phyloP scores from a whole-genome alignment of 2,888 invertebrate species.

The Amblyteles armatorius region DNA sequence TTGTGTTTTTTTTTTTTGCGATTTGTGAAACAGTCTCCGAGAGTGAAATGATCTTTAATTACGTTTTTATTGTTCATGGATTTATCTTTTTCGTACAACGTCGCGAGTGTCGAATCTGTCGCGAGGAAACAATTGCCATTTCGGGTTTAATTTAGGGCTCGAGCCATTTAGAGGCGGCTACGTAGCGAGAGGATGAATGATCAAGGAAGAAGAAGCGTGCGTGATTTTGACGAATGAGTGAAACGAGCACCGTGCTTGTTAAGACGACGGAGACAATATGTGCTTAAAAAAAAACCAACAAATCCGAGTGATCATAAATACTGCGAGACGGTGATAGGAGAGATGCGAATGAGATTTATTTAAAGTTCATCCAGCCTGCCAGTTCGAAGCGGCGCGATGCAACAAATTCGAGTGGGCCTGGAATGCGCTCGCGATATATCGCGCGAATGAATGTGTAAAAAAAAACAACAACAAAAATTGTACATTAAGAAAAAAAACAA shows the following conservation, averaged over 20 bases:
- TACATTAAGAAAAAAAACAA: conserved; percentile 37
- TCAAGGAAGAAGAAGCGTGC: conserved; percentile 50
- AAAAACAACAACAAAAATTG: conserved; percentile 41
- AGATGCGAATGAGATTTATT: conserved; percentile 58
- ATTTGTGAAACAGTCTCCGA: conserved; percentile 65
- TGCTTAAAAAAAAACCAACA: conserved; percentile 48
- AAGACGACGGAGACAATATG: conserved; percentile 60
- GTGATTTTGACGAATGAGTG: conserved; percentile 21
- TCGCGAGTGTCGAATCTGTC: conserved; percentile 39
- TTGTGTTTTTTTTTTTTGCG: conserved; percentile 31
- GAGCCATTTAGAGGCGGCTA: conserved; percentile 67
- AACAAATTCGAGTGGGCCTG: conserved; percentile 38
- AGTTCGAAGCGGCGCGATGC: conserved; percentile 6
- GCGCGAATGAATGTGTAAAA: conserved; percentile 17
- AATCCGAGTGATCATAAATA: conserved; percentile 44
- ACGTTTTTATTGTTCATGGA: neutral
- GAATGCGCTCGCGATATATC: neutral
- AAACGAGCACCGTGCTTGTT: conserved; percentile 49
- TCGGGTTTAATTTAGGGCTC: conserved; percentile 59
- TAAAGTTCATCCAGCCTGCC: conserved; percentile 17
- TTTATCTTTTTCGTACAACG: conserved; percentile 14
- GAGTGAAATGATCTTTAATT: conserved; percentile 62
- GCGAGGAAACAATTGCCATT: conserved; percentile 66
- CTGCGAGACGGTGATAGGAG: conserved; percentile 42
- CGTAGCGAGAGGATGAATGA: conserved; percentile 58